Evolutionary conservation across 2,113 vertebrate genomes (phyloP).

Genomic region (Lepus europaeus): DNA sequence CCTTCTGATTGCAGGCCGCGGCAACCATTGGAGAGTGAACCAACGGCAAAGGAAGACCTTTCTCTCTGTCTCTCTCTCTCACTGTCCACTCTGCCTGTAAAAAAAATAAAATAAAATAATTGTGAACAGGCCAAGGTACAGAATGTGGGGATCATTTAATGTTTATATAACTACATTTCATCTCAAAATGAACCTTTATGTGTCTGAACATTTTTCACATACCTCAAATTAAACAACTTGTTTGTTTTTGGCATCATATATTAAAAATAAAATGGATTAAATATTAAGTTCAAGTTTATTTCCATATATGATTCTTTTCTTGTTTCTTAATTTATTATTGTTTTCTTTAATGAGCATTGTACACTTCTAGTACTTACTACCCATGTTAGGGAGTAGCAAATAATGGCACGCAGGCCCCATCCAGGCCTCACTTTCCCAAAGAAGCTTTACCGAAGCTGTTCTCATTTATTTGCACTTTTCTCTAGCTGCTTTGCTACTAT

Average conservation of each 20-base stretch:
- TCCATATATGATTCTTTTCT: neutral
- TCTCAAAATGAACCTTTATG: slow-evolving; percentile 41
- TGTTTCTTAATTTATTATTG: neutral
- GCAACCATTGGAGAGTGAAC: too few species aligned
- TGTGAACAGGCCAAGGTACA: neutral
- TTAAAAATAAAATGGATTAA: slow-evolving; percentile 19
- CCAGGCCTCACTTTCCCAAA: neutral
- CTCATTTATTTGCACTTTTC: neutral
- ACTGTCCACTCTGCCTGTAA: too few species aligned
- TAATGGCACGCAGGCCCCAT: neutral
- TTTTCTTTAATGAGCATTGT: neutral
- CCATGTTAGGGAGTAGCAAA: neutral
- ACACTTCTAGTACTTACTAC: neutral
- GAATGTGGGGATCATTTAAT: neutral
- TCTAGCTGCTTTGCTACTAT: neutral
- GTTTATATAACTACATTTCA: neutral
- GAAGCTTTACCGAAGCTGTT: neutral
- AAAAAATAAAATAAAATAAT: neutral
- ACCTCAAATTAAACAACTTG: neutral
- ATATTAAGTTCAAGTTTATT: neutral
- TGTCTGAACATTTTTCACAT: neutral
- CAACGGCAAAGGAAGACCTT: too few species aligned
- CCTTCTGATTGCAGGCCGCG: too few species aligned
- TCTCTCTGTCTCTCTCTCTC: too few species aligned
- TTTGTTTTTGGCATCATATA: neutral